These are phyloP conservation scores for Dendrocincla tyrannina DNA, from an alignment of 2,797 vertebrate species.

Conservation along the genomic window DNA sequence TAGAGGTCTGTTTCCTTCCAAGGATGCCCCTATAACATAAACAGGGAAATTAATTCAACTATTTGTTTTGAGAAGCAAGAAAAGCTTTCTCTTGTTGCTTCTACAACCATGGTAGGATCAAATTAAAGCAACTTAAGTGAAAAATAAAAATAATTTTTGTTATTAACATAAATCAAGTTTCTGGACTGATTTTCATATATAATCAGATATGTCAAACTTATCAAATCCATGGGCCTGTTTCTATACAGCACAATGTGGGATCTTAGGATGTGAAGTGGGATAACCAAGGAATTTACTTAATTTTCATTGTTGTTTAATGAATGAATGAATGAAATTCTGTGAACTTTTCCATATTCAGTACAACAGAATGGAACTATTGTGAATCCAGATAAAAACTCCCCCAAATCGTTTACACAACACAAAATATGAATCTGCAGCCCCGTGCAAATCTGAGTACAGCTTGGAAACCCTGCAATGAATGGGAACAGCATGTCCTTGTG, in stretches of 20 bases:
- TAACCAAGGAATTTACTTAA: neutral
- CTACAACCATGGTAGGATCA: neutral
- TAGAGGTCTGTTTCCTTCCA: neutral
- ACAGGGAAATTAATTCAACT: neutral
- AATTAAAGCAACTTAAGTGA: neutral
- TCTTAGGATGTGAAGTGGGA: neutral
- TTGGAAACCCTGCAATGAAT: neutral
- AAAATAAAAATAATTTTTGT: neutral
- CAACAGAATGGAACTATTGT: neutral
- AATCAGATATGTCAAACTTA: neutral
- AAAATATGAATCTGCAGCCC: neutral
- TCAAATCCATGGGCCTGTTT: neutral
- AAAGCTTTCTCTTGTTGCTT: neutral
- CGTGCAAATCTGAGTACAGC: neutral
- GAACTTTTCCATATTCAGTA: neutral
- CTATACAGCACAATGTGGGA: neutral
- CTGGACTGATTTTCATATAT: neutral
- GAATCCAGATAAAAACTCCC: neutral
- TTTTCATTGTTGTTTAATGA: neutral
- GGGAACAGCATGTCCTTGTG: neutral
- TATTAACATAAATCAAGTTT: neutral
- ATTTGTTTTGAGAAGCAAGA: neutral
- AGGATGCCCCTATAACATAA: neutral
- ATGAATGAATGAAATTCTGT: neutral
- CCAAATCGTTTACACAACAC: neutral